Evolutionary conservation across 2,797 vertebrate species (phyloP).

Genomic region (Microctenopoma stevenorrisi): DNA sequence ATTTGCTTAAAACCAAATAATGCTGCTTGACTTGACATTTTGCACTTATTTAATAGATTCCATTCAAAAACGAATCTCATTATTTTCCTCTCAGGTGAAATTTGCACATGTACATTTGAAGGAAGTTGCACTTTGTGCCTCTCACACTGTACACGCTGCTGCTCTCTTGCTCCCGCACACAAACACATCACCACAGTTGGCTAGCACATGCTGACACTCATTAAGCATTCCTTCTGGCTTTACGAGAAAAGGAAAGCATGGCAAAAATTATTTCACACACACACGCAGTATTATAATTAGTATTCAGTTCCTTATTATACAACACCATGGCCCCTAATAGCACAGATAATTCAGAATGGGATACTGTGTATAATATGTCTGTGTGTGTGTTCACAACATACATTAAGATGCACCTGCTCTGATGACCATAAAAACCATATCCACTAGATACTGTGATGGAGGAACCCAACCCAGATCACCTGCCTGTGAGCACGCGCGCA

Average conservation of each 20-base stretch:
- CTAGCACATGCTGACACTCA: conserved; percentile 55
- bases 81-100: conserved; percentile 27
- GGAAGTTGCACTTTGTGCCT: conserved; percentile 9
- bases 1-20: conserved; percentile 34
- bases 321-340: conserved; percentile 24
- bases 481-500: too few relatives aligned
- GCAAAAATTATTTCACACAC: conserved; percentile 27
- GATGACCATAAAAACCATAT: conserved; percentile 35
- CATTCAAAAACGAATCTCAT: conserved; percentile 28
- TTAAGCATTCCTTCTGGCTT: conserved; percentile 56
- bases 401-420: conserved; percentile 17
- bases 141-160: conserved; percentile 26
- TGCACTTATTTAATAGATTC: conserved; percentile 35
- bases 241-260: conserved; percentile 25
- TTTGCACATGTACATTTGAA: background rate
- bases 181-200: conserved; percentile 40
- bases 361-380: conserved; percentile 14
- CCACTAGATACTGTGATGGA: conserved; percentile 29
- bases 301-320: conserved; percentile 39
- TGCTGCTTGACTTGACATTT: conserved; percentile 38
- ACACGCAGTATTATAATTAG: conserved; percentile 46
- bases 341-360: conserved; percentile 18
- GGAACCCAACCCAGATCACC: conserved; percentile 5
- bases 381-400: background rate
- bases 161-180: conserved; percentile 3